These are phyloP conservation scores for Abrostola triplasia DNA, from an alignment of 2,888 invertebrate species.

Conservation along the genomic window DNA sequence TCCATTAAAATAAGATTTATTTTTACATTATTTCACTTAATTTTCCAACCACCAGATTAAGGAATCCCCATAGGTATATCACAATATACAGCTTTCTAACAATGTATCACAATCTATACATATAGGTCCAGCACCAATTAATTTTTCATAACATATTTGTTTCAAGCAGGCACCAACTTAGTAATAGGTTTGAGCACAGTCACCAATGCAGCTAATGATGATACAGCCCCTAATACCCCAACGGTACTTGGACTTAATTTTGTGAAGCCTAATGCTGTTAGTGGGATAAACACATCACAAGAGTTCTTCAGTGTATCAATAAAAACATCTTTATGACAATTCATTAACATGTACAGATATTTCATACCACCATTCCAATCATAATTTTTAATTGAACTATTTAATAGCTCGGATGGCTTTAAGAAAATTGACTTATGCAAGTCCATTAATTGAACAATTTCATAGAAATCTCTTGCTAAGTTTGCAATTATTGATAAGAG, in stretches of 20 bases:
- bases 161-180: conserved; percentile 90
- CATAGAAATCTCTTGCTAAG: conserved; percentile 94
- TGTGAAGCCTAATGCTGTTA: conserved; percentile 93
- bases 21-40: conserved; percentile 7
- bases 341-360: conserved; percentile 70
- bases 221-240: conserved; percentile 93
- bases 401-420: conserved; percentile 78
- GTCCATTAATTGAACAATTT: conserved; percentile 91
- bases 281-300: conserved; percentile 95
- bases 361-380: conserved; percentile 67
- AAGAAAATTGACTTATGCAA: conserved; percentile 76
- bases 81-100: conserved; percentile 1
- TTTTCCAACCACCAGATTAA: not conserved
- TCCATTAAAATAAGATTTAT: not conserved
- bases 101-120: conserved; percentile 37
- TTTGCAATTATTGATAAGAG: conserved; percentile 94
- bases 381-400: conserved; percentile 66
- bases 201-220: conserved; percentile 93
- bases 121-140: conserved; percentile 50
- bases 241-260: conserved; percentile 93
- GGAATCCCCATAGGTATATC: not conserved
- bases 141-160: conserved; percentile 20
- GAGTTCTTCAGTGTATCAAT: conserved; percentile 95
- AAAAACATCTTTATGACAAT: conserved; percentile 90
- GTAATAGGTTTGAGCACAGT: conserved; percentile 93